phyloP scores from a whole-genome alignment of 2,888 invertebrate genomes.

The Chrysodeixis includens region DNA sequence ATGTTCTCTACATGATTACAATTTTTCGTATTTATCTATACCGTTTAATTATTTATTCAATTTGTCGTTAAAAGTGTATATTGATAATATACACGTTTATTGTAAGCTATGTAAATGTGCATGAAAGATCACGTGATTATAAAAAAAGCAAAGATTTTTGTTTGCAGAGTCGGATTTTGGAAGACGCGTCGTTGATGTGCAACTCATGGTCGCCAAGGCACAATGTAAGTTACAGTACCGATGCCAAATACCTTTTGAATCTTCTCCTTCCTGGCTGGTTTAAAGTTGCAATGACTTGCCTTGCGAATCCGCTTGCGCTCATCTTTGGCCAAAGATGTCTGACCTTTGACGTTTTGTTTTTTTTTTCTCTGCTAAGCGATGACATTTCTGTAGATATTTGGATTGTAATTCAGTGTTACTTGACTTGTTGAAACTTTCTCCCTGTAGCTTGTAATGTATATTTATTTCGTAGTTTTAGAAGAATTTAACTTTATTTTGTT shows the following conservation, averaged over 20 bases:
- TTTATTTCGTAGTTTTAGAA: slow-evolving; percentile 32
- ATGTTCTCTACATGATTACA: no score
- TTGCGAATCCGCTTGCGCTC: slow-evolving; percentile 74
- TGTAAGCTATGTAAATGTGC: slow-evolving; percentile 40
- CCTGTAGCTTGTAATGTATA: slow-evolving; percentile 17
- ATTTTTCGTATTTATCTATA: no score
- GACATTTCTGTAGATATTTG: slow-evolving; percentile 16
- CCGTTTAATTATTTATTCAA: no score
- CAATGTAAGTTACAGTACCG: slow-evolving; percentile 92
- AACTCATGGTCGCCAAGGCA: slow-evolving; percentile 97
- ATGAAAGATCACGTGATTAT: slow-evolving; percentile 63
- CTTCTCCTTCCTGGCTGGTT: slow-evolving; percentile 16
- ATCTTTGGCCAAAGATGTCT: slow-evolving; percentile 84
- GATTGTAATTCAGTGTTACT: slow-evolving; percentile 13
- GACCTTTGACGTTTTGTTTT: slow-evolving; percentile 11
- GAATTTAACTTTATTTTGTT: slow-evolving; percentile 34
- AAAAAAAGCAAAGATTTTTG: slow-evolving; percentile 71
- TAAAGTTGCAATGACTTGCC: slow-evolving; percentile 51
- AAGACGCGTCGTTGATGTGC: slow-evolving; percentile 97
- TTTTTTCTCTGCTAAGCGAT: slow-evolving; percentile 48
- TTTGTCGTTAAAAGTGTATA: no score
- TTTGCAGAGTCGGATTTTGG: slow-evolving; percentile 96
- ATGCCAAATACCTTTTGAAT: background rate
- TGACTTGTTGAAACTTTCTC: slow-evolving; percentile 22
- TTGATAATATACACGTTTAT: no score